Percentiles rank a stretch among this genome's conserved stretches.
Evolutionary conservation across 2,797 vertebrate genomes (phyloP).

Genomic region (Chromis chromis): DNA sequence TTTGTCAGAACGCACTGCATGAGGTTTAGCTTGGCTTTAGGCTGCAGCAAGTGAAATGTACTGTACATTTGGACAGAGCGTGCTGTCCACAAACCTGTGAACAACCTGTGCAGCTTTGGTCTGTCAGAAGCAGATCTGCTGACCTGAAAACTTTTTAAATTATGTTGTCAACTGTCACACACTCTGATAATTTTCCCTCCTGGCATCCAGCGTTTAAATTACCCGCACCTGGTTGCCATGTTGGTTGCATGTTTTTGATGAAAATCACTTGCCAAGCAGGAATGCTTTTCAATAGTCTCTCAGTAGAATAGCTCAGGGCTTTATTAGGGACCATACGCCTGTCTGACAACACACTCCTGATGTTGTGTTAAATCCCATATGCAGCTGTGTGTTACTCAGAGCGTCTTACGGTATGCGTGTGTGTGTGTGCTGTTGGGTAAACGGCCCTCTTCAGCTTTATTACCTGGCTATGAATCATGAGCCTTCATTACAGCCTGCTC

Average conservation of each 20-base stretch:
- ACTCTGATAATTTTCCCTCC: slow-evolving; percentile 69
- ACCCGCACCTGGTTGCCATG: slow-evolving; percentile 77
- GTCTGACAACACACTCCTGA: slow-evolving; percentile 74
- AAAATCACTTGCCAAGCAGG: slow-evolving; percentile 74
- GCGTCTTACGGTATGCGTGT: slow-evolving; percentile 61
- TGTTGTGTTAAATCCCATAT: slow-evolving; percentile 79
- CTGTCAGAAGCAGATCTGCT: slow-evolving; percentile 42
- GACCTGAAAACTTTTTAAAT: slow-evolving; percentile 60
- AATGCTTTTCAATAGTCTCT: slow-evolving; percentile 71
- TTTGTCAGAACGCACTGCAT: slow-evolving; percentile 38
- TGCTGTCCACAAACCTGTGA: slow-evolving; percentile 47
- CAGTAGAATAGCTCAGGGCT: slow-evolving; percentile 69
- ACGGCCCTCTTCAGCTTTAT: slow-evolving; percentile 80
- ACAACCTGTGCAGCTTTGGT: slow-evolving; percentile 55
- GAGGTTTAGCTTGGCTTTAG: slow-evolving; percentile 21
- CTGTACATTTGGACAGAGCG: slow-evolving; percentile 9
- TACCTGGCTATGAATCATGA: slow-evolving; percentile 83
- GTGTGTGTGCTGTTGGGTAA: slow-evolving; percentile 66
- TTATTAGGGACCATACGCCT: slow-evolving; percentile 77
- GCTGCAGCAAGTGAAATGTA: slow-evolving; percentile 13
- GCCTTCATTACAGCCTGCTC: slow-evolving; percentile 83
- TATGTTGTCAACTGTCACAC: slow-evolving; percentile 77
- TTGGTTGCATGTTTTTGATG: slow-evolving; percentile 76
- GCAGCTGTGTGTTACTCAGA: slow-evolving; percentile 73
- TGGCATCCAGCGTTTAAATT: slow-evolving; percentile 72